Evolutionary conservation across 2,888 invertebrate species (phyloP).

Genomic region (Ischnus inquisitorius): DNA sequence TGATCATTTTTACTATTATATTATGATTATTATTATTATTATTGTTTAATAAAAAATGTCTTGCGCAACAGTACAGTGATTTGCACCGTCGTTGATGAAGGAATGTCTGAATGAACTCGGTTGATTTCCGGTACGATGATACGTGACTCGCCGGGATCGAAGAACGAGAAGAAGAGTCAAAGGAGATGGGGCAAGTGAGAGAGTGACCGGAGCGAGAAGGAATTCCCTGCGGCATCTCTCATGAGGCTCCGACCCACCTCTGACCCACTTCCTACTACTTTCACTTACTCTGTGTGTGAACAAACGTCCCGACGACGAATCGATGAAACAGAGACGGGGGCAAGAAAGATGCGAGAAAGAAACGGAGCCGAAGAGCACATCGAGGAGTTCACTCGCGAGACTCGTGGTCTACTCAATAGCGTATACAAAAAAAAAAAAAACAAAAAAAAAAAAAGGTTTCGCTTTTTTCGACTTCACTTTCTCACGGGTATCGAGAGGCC

Average conservation of each 20-base stretch:
- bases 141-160: conserved; percentile 37
- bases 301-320: conserved; percentile 57
- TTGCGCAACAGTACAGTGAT: conserved; percentile 16
- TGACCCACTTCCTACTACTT: conserved; percentile 76
- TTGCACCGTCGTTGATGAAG: neutral
- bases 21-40: neutral
- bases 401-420: conserved; percentile 46
- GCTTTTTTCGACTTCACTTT: conserved; percentile 62
- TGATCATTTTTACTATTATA: conserved; percentile 79
- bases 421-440: conserved; percentile 23
- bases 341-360: conserved; percentile 39
- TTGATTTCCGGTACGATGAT: conserved; percentile 45
- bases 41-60: neutral
- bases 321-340: conserved; percentile 39
- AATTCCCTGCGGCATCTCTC: conserved; percentile 39
- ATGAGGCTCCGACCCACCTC: conserved; percentile 63
- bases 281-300: conserved; percentile 71
- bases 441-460: conserved; percentile 38
- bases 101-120: conserved; percentile 55
- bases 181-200: conserved; percentile 40
- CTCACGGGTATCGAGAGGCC: conserved; percentile 27
- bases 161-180: conserved; percentile 27
- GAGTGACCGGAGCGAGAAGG: conserved; percentile 61
- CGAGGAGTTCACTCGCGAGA: conserved; percentile 38
- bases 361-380: conserved; percentile 51